Evolutionary conservation across 2,113 vertebrate species (phyloP).

Genomic region (Symphodus melops): DNA sequence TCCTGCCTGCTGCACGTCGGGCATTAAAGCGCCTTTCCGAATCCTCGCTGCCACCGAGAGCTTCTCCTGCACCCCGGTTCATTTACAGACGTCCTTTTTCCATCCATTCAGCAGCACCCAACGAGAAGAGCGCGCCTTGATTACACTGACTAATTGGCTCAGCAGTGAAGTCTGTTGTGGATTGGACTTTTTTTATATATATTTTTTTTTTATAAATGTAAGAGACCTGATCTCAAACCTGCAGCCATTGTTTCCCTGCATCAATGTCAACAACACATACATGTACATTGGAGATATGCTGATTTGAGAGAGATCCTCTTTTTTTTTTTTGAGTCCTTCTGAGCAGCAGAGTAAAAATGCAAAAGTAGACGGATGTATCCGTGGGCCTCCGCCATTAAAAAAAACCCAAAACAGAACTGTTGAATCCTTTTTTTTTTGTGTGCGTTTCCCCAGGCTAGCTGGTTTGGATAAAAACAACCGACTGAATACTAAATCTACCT

Average conservation of each 20-base stretch:
- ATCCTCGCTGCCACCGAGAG: slow-evolving; percentile 34
- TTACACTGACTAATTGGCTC: slow-evolving; percentile 57
- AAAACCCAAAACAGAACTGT: slow-evolving; percentile 32
- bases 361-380: slow-evolving; percentile 40
- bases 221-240: background rate
- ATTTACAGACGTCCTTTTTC: slow-evolving; percentile 22
- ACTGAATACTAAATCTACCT: slow-evolving; percentile 62
- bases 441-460: slow-evolving; percentile 65
- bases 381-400: slow-evolving; percentile 30
- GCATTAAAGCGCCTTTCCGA: slow-evolving; percentile 50
- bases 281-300: slow-evolving; percentile 9
- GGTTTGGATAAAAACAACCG: slow-evolving; percentile 69
- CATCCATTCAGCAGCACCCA: slow-evolving; percentile 23
- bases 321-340: slow-evolving; percentile 26
- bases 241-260: slow-evolving; percentile 34
- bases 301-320: slow-evolving; percentile 33
- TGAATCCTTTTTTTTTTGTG: slow-evolving; percentile 60
- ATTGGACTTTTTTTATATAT: background rate
- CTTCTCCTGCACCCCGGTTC: slow-evolving; percentile 19
- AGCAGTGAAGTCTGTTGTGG: slow-evolving; percentile 11
- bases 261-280: slow-evolving; percentile 33
- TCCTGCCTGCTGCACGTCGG: slow-evolving; percentile 47
- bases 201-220: background rate
- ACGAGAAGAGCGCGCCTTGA: slow-evolving; percentile 32
- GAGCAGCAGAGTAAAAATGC: slow-evolving; percentile 35